Evolutionary conservation across 2,888 invertebrate genomes (phyloP).

Genomic region (Malachius bipustulatus): DNA sequence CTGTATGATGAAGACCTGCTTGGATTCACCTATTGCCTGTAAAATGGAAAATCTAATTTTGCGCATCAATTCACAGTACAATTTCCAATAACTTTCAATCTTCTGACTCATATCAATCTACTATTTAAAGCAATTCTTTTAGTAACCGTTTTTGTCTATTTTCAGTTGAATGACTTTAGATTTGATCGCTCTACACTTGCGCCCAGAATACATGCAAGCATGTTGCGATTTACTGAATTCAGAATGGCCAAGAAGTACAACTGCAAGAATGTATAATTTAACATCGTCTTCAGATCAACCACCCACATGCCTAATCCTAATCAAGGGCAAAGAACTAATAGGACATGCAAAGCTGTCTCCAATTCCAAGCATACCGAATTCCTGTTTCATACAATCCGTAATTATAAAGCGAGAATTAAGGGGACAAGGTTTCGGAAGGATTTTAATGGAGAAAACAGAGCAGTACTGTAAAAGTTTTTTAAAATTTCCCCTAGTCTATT

Average conservation of each 20-base stretch:
- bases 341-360: slow-evolving; percentile 71
- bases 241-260: slow-evolving; percentile 79
- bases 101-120: too few relatives aligned
- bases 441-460: slow-evolving; percentile 62
- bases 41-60: too few relatives aligned
- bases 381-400: slow-evolving; percentile 73
- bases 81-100: too few relatives aligned
- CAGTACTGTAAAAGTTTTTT: slow-evolving; percentile 54
- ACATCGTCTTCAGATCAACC: slow-evolving; percentile 59
- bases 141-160: too few relatives aligned
- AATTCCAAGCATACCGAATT: slow-evolving; percentile 55
- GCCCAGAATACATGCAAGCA: slow-evolving; percentile 56
- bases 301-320: slow-evolving; percentile 59
- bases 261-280: slow-evolving; percentile 63
- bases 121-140: too few relatives aligned
- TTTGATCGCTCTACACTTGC: slow-evolving; percentile 59
- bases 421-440: slow-evolving; percentile 65
- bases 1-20: too few relatives aligned
- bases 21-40: too few relatives aligned
- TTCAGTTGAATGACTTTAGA: slow-evolving; percentile 27
- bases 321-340: slow-evolving; percentile 46
- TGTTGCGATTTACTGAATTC: slow-evolving; percentile 69
- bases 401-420: slow-evolving; percentile 60
- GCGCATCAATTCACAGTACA: too few relatives aligned
- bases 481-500: slow-evolving; percentile 48